phyloP scores from a whole-genome alignment of 1,140 invertebrate species.

The Bombyx mori region DNA sequence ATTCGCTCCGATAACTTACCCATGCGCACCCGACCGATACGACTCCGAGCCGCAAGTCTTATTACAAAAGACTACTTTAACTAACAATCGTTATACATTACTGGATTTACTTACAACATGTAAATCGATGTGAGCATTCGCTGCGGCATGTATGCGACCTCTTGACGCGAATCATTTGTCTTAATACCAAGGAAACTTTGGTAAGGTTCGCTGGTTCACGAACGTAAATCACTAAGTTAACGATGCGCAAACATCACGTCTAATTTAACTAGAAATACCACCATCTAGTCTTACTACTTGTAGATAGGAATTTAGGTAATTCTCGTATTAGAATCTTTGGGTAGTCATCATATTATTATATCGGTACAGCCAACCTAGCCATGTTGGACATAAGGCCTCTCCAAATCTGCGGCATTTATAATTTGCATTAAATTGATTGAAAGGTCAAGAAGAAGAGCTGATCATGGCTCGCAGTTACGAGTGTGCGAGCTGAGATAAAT shows the following conservation, averaged over 20 bases:
- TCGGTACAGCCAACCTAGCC: no score
- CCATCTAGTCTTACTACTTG: no score
- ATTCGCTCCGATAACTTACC: slow-evolving; percentile 70
- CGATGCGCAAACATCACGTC: slow-evolving; percentile 35
- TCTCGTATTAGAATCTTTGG: no score
- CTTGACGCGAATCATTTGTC: background rate
- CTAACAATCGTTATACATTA: slow-evolving; percentile 44
- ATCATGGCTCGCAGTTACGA: no score
- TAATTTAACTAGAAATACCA: no score
- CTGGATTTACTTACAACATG: slow-evolving; percentile 31
- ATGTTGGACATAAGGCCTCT: no score
- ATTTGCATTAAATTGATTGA: no score
- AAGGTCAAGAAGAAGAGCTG: background rate
- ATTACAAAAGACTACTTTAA: slow-evolving; percentile 60
- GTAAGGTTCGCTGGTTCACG: slow-evolving; percentile 41
- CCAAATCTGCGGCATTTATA: no score
- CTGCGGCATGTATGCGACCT: slow-evolving; percentile 38
- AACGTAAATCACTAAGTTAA: slow-evolving; percentile 55
- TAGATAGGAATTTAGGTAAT: no score
- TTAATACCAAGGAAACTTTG: slow-evolving; percentile 6
- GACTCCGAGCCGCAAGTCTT: slow-evolving; percentile 55
- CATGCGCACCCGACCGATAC: slow-evolving; percentile 67
- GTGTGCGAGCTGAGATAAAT: slow-evolving; percentile 39
- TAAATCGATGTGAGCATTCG: slow-evolving; percentile 19
- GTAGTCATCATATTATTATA: no score